Conservation (phyloP, 2,888 invertebrate genomes). For the Apamea crenata region DNA sequence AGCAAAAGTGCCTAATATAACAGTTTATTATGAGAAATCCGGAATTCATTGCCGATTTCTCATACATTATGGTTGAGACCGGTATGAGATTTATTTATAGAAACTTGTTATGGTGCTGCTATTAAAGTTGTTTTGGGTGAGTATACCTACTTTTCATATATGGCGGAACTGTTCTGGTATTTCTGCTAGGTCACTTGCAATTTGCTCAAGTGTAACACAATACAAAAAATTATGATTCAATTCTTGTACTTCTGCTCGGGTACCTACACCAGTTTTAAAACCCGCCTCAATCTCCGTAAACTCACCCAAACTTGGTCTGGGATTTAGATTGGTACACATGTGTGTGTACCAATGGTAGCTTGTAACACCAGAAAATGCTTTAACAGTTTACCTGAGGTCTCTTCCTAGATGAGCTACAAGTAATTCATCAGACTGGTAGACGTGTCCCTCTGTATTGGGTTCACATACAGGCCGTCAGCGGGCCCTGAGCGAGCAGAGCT, state of each 20-base stretch:
- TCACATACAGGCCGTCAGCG: not conserved
- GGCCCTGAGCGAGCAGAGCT: not conserved
- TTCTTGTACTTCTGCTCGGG: not conserved
- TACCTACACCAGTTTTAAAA: not conserved
- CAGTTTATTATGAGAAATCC: constrained; percentile 43
- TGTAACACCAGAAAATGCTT: not conserved
- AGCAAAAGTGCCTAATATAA: constrained; percentile 54
- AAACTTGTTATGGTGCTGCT: not conserved
- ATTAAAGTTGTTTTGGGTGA: not conserved
- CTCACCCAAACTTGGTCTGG: too few species aligned
- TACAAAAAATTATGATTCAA: too few species aligned
- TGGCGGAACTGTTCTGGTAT: not conserved
- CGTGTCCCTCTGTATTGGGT: not conserved
- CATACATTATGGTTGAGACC: constrained; percentile 1
- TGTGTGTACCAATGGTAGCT: not conserved
- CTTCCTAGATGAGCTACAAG: constrained; percentile 82
- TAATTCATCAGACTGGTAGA: constrained; percentile 77
- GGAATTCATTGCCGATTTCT: constrained; percentile 39
- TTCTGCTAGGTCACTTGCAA: not conserved
- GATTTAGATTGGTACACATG: not conserved
- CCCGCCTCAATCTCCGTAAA: not conserved
- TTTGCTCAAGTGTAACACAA: not conserved
- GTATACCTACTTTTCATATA: constrained; percentile 17
- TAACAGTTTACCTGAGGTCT: constrained; percentile 80
- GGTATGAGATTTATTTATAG: constrained; percentile 19